Evolutionary conservation across 2,888 invertebrate genomes (phyloP).

Genomic region (Sinelater perroti): DNA sequence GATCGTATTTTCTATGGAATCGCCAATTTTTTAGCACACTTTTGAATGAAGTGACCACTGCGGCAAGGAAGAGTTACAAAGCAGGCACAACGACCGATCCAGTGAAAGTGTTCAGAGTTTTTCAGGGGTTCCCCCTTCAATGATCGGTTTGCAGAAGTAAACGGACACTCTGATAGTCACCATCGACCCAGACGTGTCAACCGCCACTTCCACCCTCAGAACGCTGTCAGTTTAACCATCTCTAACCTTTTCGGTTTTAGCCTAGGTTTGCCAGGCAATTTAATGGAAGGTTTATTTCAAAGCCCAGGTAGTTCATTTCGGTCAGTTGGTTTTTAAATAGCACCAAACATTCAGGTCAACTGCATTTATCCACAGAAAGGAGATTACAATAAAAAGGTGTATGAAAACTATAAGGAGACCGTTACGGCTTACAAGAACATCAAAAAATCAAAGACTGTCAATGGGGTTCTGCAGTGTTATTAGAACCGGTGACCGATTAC

Average conservation of each 20-base stretch:
- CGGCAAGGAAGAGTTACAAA: slow-evolving; percentile 88
- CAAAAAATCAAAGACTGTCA: slow-evolving; percentile 95
- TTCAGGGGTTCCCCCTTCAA: slow-evolving; percentile 90
- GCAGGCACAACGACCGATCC: slow-evolving; percentile 91
- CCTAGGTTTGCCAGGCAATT: slow-evolving; percentile 62
- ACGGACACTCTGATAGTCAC: slow-evolving; percentile 60
- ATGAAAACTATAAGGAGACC: slow-evolving; percentile 95
- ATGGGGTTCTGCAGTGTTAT: slow-evolving; percentile 92
- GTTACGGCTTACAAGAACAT: slow-evolving; percentile 96
- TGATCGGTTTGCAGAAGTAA: slow-evolving; percentile 77
- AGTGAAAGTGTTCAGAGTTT: slow-evolving; percentile 98
- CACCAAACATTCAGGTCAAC: slow-evolving; percentile 88
- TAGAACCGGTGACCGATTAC: slow-evolving; percentile 56
- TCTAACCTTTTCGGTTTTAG: slow-evolving; percentile 74
- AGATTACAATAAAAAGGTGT: slow-evolving; percentile 94
- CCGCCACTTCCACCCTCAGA: slow-evolving; percentile 68
- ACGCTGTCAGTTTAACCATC: slow-evolving; percentile 72
- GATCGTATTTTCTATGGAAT: too few relatives aligned
- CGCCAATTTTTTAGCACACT: too few relatives aligned
- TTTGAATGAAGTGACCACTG: too few relatives aligned
- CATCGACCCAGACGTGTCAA: slow-evolving; percentile 55
- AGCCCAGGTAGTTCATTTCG: slow-evolving; percentile 68
- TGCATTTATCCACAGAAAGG: slow-evolving; percentile 93
- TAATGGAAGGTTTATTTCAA: slow-evolving; percentile 72
- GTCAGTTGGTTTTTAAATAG: slow-evolving; percentile 72